Conservation (phyloP, 2,113 vertebrate genomes). For the Stictonetta naevosa region DNA sequence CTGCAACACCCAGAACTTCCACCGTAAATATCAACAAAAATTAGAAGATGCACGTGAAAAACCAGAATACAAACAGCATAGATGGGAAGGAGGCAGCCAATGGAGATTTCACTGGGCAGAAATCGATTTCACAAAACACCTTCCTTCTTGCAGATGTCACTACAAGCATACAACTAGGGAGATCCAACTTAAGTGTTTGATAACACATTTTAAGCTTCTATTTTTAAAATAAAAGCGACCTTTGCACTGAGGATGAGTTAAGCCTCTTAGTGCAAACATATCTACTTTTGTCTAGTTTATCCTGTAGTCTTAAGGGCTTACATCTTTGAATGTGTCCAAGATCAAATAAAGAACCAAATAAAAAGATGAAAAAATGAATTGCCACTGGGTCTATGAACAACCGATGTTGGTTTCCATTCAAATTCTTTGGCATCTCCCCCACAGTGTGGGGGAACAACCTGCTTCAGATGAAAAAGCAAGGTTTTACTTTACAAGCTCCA, state of each 20-base stretch:
- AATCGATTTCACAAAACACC: not conserved
- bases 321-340: conserved; percentile 40
- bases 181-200: not conserved
- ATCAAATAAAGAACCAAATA: conserved; percentile 55
- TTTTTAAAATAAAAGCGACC: conserved; percentile 65
- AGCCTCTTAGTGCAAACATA: conserved; percentile 60
- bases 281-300: conserved; percentile 64
- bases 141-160: not conserved
- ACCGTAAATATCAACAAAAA: not conserved
- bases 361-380: conserved; percentile 27
- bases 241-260: conserved; percentile 53
- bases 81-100: not conserved
- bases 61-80: not conserved
- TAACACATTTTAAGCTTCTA: conserved; percentile 46
- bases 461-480: not conserved
- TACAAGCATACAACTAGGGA: not conserved
- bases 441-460: not conserved
- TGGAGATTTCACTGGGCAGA: not conserved
- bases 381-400: not conserved
- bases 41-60: accelerated
- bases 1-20: not conserved
- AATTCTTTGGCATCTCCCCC: not conserved
- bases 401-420: not conserved
- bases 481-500: not conserved
- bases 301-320: conserved; percentile 64